Evolutionary conservation across 2,797 vertebrate genomes (phyloP).

Genomic region (Arctocebus calabarensis): DNA sequence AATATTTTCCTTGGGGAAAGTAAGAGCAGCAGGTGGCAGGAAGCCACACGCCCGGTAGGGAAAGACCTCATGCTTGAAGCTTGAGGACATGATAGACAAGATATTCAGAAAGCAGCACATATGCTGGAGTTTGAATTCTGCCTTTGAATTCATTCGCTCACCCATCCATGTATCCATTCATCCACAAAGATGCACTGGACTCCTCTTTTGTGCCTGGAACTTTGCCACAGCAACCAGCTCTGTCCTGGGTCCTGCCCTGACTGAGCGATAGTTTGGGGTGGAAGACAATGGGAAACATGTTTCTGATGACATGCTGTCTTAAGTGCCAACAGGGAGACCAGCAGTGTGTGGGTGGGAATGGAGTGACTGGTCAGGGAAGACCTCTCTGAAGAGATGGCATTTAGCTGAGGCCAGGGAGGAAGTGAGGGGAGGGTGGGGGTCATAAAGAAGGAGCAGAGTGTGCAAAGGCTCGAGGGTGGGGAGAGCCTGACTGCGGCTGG

Average conservation of each 20-base stretch:
- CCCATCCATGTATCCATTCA: not conserved
- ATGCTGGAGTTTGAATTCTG: not conserved
- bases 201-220: not conserved
- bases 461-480: not conserved
- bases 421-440: rapidly evolving
- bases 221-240: not conserved
- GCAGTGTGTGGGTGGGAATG: not conserved
- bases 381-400: not conserved
- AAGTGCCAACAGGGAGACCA: not conserved
- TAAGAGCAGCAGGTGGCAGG: not conserved
- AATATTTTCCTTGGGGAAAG: not conserved
- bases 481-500: not conserved
- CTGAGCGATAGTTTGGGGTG: rapidly evolving
- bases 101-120: rapidly evolving
- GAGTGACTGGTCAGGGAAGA: no score
- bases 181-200: rapidly evolving
- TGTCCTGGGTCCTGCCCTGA: rapidly evolving
- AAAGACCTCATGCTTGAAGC: not conserved
- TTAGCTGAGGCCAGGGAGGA: not conserved
- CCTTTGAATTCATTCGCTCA: not conserved
- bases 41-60: not conserved
- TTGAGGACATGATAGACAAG: rapidly evolving
- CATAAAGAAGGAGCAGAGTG: not conserved
- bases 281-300: not conserved
- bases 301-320: rapidly evolving